Conservation (phyloP, 2,113 vertebrate species). For the Pogonocichla stellata region DNA sequence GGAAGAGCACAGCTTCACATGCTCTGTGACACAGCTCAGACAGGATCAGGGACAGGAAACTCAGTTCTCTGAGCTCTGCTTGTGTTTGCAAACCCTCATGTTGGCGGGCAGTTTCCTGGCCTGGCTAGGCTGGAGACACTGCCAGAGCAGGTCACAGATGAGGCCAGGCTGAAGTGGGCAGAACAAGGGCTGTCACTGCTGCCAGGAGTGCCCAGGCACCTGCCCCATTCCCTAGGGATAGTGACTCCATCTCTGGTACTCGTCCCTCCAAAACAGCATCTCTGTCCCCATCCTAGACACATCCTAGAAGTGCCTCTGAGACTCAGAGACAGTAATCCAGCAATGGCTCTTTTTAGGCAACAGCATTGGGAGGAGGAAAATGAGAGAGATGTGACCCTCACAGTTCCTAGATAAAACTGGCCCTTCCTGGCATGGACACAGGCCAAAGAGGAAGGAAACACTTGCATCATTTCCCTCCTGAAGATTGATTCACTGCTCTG, state of each 20-base stretch:
- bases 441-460: neutral
- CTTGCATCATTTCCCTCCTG: neutral
- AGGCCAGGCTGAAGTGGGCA: neutral
- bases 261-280: neutral
- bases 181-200: neutral
- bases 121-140: neutral
- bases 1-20: neutral
- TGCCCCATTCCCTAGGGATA: neutral
- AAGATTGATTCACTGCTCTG: neutral
- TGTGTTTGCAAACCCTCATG: neutral
- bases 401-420: neutral
- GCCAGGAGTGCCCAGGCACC: neutral
- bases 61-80: neutral
- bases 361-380: neutral
- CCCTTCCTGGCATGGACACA: neutral
- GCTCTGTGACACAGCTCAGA: neutral
- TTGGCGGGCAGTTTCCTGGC: neutral
- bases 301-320: neutral
- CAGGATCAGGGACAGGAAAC: constrained; percentile 13
- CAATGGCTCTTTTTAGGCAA: neutral
- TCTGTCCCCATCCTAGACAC: neutral
- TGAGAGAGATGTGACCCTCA: neutral
- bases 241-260: neutral
- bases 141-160: neutral
- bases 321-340: fast-evolving